Evolutionary conservation across 1,140 invertebrate genomes (phyloP).

Genomic region (Drosophila azteca): DNA sequence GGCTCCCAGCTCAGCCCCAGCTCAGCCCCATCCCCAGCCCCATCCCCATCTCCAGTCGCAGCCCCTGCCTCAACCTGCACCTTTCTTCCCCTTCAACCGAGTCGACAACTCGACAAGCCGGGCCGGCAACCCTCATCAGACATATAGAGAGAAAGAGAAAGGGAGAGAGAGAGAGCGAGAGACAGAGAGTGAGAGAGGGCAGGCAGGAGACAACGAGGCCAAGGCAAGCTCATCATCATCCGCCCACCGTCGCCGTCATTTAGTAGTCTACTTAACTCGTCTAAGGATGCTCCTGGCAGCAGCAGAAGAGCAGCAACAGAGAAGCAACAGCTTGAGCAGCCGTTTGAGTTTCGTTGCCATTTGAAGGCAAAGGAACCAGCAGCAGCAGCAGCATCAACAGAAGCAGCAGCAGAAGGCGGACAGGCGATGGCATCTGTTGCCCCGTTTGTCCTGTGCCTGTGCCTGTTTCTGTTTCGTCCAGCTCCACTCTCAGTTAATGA

Average conservation of each 20-base stretch:
- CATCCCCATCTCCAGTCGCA: background rate
- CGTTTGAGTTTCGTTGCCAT: constrained; percentile 67
- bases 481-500: constrained; percentile 57
- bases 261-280: constrained; percentile 82
- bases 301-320: constrained; percentile 30
- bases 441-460: constrained; percentile 24
- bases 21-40: background rate
- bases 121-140: constrained; percentile 47
- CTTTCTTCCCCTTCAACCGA: constrained; percentile 16
- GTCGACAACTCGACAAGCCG: constrained; percentile 53
- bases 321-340: constrained; percentile 68
- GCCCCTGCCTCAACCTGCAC: background rate
- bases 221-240: constrained; percentile 51
- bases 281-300: constrained; percentile 66
- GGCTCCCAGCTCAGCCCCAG: constrained; percentile 1
- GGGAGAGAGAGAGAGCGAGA: constrained; percentile 6
- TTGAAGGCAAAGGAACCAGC: constrained; percentile 27
- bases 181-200: background rate
- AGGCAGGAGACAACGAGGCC: background rate
- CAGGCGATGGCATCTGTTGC: constrained; percentile 65
- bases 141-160: constrained; percentile 26
- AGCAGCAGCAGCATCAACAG: constrained; percentile 4
- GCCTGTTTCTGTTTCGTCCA: too few relatives aligned
- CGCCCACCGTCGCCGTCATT: constrained; percentile 57
- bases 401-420: background rate